Percentiles rank a stretch among this genome's conserved stretches.
phyloP scores from a whole-genome alignment of 2,888 invertebrate genomes.

The Hemaris fuciformis region DNA sequence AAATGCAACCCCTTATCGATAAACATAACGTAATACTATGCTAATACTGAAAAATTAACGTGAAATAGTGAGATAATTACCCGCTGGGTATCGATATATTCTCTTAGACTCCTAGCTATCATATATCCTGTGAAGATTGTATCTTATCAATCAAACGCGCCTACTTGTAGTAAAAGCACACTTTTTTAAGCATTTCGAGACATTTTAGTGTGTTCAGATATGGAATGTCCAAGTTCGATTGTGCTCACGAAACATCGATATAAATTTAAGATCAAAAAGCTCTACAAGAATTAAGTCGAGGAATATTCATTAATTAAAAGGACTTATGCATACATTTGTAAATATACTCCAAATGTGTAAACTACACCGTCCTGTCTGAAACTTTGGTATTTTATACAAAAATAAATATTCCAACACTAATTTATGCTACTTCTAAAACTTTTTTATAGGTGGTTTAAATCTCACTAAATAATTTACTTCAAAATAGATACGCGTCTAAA shows the following conservation, averaged over 20 bases:
- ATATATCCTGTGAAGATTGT: background rate
- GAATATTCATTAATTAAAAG: background rate
- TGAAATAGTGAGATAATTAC: background rate
- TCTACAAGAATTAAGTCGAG: background rate
- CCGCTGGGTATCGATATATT: background rate
- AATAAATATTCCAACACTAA: background rate
- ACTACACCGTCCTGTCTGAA: background rate
- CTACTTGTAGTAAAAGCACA: background rate
- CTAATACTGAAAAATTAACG: background rate
- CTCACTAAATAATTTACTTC: too few relatives aligned
- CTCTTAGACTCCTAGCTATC: background rate
- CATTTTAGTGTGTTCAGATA: background rate
- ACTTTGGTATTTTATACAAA: background rate
- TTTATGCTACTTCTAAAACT: background rate
- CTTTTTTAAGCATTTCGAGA: background rate
- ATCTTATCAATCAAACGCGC: too few relatives aligned
- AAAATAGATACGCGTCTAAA: too few relatives aligned
- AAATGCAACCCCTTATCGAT: background rate
- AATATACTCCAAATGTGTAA: slow-evolving; percentile 1
- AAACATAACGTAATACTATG: background rate
- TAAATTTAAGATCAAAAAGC: background rate
- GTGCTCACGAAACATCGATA: background rate
- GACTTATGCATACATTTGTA: background rate
- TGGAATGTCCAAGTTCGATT: background rate
- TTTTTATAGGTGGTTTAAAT: background rate